These are phyloP conservation scores for Pygocentrus nattereri DNA, from an alignment of 2,797 vertebrate species.

Conservation along the genomic window DNA sequence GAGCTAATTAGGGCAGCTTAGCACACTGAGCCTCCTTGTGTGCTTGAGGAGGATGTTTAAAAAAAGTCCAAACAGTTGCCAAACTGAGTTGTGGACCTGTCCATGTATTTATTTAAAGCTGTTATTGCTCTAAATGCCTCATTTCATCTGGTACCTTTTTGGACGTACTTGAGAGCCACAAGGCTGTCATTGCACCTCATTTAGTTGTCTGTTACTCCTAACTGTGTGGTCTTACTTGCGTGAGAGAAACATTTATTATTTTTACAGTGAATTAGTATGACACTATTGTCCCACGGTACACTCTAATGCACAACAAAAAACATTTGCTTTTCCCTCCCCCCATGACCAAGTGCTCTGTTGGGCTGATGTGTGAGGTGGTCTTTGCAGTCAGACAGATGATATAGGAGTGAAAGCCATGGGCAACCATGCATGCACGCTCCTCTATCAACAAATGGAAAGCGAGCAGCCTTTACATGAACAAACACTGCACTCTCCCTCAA, in stretches of 20 bases:
- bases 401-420: slow-evolving; percentile 24
- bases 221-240: background rate
- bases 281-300: background rate
- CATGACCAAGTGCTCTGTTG: background rate
- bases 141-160: background rate
- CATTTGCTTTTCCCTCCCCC: slow-evolving; percentile 5
- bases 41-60: slow-evolving; percentile 14
- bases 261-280: background rate
- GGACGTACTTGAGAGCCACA: background rate
- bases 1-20: background rate
- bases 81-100: background rate
- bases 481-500: background rate
- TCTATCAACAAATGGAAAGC: slow-evolving; percentile 53
- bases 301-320: background rate
- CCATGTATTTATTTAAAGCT: background rate
- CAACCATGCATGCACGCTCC: slow-evolving; percentile 20
- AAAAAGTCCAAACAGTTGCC: slow-evolving; percentile 17
- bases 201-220: background rate
- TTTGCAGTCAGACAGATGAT: slow-evolving; percentile 2
- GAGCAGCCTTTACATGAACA: slow-evolving; percentile 10
- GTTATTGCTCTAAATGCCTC: background rate
- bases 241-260: background rate
- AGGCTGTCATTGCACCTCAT: background rate
- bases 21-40: slow-evolving; percentile 4
- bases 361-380: slow-evolving; percentile 1